Percentiles rank a stretch among this genome's conserved stretches.
Conservation (phyloP, 2,113 vertebrate genomes). For the Opisthocomus hoazin region DNA sequence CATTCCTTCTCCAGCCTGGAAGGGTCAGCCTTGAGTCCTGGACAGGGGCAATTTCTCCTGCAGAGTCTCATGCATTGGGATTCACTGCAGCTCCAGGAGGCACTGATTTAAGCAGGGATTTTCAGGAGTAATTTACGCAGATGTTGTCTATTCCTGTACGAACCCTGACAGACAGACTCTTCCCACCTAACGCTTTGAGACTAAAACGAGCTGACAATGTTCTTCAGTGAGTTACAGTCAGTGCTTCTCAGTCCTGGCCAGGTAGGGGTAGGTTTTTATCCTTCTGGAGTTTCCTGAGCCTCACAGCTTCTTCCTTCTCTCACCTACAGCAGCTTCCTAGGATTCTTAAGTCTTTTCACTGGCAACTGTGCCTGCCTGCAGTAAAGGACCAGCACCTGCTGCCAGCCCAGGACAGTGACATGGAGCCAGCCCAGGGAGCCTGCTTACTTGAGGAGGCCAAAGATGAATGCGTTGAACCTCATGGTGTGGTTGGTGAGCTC, state of each 20-base stretch:
- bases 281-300: neutral
- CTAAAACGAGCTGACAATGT: neutral
- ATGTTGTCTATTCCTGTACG: neutral
- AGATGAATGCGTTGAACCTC: constrained; percentile 95
- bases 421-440: neutral
- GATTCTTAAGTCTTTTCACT: neutral
- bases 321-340: neutral
- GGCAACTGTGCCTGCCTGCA: neutral
- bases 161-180: neutral
- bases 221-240: neutral
- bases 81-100: neutral
- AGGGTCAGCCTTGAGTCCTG: neutral
- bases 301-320: neutral
- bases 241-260: neutral
- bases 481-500: constrained; percentile 91
- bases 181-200: neutral
- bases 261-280: neutral
- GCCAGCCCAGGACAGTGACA: neutral
- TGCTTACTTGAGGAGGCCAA: constrained; percentile 96
- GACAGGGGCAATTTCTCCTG: neutral
- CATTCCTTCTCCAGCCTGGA: neutral
- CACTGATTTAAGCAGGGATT: neutral
- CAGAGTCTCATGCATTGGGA: neutral
- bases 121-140: neutral
- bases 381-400: neutral